Evolutionary conservation across 2,888 invertebrate species (phyloP).

Genomic region (Drosophila pseudotalamancana): DNA sequence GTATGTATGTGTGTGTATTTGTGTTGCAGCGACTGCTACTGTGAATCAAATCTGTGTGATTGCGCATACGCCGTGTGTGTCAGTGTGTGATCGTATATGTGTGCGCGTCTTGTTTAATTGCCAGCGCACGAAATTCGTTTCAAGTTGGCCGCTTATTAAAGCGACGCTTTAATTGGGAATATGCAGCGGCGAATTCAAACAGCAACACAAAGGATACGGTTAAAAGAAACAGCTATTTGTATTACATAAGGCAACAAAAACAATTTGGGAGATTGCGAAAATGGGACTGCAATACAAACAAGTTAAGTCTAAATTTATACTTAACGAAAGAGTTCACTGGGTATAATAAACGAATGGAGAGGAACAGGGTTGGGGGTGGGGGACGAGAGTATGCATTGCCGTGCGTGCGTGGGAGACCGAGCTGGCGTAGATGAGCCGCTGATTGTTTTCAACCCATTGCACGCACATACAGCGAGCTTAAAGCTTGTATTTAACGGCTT

Average conservation of each 20-base stretch:
- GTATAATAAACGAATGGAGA: conserved; percentile 5
- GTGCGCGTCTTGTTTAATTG: conserved; percentile 58
- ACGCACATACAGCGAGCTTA: conserved; percentile 19
- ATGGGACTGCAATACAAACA: conserved; percentile 21
- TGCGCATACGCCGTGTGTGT: conserved; percentile 42
- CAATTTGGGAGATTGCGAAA: background rate
- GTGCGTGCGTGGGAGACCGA: conserved; percentile 25
- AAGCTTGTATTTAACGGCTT: conserved; percentile 30
- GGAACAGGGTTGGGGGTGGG: background rate
- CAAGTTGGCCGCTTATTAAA: conserved; percentile 32
- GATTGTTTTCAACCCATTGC: conserved; percentile 40
- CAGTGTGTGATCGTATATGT: background rate
- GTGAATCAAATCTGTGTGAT: conserved; percentile 35
- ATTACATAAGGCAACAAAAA: conserved; percentile 33
- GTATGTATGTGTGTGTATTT: conserved; percentile 19
- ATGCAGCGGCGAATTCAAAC: conserved; percentile 39
- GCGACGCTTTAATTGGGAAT: conserved; percentile 53
- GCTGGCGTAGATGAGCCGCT: conserved; percentile 29
- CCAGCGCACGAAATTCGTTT: conserved; percentile 40
- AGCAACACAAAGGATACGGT: conserved; percentile 8
- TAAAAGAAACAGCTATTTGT: conserved; percentile 3
- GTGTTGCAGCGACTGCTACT: conserved; percentile 11
- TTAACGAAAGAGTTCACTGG: conserved; percentile 28
- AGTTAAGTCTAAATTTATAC: conserved; percentile 48
- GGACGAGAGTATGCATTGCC: background rate